Conservation (phyloP, 2,888 invertebrate species). For the Prosopocoilus inquinatus region DNA sequence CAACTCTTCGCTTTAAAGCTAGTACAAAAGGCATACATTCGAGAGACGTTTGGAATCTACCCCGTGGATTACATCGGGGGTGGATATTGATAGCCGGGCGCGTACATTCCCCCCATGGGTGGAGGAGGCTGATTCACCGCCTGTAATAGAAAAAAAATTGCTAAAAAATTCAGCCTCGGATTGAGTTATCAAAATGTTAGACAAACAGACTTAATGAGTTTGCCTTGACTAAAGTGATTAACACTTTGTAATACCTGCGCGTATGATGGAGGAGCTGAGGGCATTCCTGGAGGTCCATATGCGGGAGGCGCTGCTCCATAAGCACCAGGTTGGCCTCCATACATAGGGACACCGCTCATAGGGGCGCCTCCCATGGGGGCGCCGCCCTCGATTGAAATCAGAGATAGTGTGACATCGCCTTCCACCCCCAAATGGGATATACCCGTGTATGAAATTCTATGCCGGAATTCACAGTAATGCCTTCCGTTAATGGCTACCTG, state of each 20-base stretch:
- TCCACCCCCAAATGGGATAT: constrained; percentile 69
- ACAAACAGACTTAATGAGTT: no score
- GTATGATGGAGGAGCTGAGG: constrained; percentile 18
- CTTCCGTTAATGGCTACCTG: constrained; percentile 78
- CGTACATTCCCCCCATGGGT: no score
- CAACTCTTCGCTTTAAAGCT: no score
- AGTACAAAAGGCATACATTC: no score
- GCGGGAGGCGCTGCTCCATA: constrained; percentile 5
- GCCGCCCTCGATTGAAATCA: constrained; percentile 63
- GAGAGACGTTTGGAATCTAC: no score
- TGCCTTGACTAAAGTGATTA: neutral
- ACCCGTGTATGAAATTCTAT: constrained; percentile 65
- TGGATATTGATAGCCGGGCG: no score
- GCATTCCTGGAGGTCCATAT: constrained; percentile 7
- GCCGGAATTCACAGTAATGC: constrained; percentile 74
- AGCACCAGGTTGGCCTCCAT: constrained; percentile 10
- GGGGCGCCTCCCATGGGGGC: constrained; percentile 16
- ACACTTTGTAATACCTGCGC: neutral
- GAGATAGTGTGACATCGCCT: constrained; percentile 69
- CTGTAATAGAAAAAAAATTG: no score
- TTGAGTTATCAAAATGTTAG: no score
- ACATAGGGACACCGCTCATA: neutral
- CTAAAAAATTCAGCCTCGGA: no score
- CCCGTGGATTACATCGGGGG: no score
- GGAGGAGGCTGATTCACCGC: no score